Percentiles rank a stretch among this genome's conserved stretches.
These are phyloP conservation scores for Oplegnathus fasciatus DNA, from an alignment of 2,113 vertebrate species.

Conservation along the genomic window DNA sequence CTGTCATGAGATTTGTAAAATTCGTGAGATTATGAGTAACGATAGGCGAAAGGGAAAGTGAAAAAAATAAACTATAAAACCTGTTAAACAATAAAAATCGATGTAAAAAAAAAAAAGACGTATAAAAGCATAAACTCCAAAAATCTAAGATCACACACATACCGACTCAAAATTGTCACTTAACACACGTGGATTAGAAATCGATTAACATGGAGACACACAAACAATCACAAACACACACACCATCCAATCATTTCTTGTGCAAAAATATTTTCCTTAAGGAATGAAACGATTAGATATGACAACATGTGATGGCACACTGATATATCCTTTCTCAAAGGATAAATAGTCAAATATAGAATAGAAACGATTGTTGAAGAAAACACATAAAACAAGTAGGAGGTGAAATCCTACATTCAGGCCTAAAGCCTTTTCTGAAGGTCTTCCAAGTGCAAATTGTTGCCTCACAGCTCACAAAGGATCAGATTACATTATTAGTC, in stretches of 20 bases:
- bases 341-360: constrained; percentile 49
- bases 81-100: constrained; percentile 48
- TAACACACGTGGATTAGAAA: constrained; percentile 50
- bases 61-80: constrained; percentile 36
- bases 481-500: not conserved
- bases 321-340: constrained; percentile 56
- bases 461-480: constrained; percentile 65
- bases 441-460: constrained; percentile 79
- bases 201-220: constrained; percentile 39
- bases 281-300: constrained; percentile 68
- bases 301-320: constrained; percentile 73
- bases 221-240: constrained; percentile 50
- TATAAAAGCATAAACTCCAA: constrained; percentile 44
- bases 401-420: constrained; percentile 72
- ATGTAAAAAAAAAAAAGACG: constrained; percentile 25
- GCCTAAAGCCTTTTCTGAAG: constrained; percentile 37
- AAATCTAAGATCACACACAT: constrained; percentile 27
- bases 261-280: constrained; percentile 76
- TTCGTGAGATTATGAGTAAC: not conserved
- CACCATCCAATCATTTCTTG: constrained; percentile 58
- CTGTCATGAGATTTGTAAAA: constrained; percentile 34
- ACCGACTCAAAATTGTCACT: constrained; percentile 21
- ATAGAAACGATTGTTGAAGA: constrained; percentile 30
- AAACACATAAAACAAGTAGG: constrained; percentile 42
- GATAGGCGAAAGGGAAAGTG: not conserved